Conservation (phyloP, 1,140 invertebrate species). For the Gryon sp. region DNA sequence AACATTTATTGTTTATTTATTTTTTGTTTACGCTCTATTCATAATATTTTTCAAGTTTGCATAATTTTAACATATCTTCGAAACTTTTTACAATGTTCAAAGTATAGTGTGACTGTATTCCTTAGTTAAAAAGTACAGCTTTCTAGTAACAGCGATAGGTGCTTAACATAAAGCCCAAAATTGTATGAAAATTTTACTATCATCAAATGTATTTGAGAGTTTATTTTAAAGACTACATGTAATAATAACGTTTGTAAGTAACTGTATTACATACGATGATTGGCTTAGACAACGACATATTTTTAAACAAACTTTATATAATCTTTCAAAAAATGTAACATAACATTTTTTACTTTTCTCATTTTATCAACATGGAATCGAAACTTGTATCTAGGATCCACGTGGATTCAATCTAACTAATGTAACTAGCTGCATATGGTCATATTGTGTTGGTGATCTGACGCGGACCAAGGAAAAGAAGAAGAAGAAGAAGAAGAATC, state of each 20-base stretch:
- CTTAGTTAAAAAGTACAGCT: constrained; percentile 6
- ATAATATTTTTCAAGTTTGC: constrained; percentile 4
- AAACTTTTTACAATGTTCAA: constrained; percentile 21
- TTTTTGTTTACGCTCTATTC: constrained; percentile 5
- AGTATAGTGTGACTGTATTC: constrained; percentile 21
- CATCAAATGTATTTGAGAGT: constrained; percentile 33
- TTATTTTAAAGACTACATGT: constrained; percentile 18
- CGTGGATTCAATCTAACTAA: no score
- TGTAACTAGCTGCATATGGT: no score
- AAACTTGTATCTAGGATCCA: no score
- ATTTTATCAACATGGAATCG: neutral
- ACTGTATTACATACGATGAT: constrained; percentile 10
- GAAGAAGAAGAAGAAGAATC: no score
- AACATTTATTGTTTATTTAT: neutral
- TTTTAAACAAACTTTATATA: constrained; percentile 8
- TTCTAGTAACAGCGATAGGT: constrained; percentile 34
- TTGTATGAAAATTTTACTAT: constrained; percentile 34
- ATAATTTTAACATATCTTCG: constrained; percentile 19
- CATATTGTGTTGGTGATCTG: no score
- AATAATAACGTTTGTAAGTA: constrained; percentile 3
- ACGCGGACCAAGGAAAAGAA: no score
- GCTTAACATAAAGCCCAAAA: constrained; percentile 16
- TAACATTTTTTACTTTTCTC: neutral
- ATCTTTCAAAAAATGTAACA: neutral
- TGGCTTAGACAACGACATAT: constrained; percentile 28